These are phyloP conservation scores for Chrysodeixis includens DNA, from an alignment of 2,888 invertebrate species.

Conservation along the genomic window DNA sequence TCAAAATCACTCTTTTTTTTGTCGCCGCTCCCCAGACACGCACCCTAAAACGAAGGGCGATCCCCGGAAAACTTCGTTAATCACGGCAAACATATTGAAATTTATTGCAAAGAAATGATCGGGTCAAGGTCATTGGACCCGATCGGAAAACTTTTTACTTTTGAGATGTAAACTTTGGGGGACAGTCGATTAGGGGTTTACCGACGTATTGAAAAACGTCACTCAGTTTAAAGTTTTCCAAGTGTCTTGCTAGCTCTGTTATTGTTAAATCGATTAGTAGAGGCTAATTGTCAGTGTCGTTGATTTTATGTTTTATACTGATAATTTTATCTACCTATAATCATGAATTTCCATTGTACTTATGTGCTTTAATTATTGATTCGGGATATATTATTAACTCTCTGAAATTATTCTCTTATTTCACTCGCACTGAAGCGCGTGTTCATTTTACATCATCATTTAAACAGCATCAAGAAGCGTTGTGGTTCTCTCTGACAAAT, in stretches of 20 bases:
- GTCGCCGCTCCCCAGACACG: conserved; percentile 9
- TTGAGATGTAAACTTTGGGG: not conserved
- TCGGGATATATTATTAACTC: not conserved
- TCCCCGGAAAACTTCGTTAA: conserved; percentile 61
- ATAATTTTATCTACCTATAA: too few relatives aligned
- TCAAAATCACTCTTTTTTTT: not conserved
- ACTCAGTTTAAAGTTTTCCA: too few relatives aligned
- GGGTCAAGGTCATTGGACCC: conserved; percentile 33
- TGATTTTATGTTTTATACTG: too few relatives aligned
- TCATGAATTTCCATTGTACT: too few relatives aligned
- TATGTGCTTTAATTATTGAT: not conserved
- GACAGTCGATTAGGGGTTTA: not conserved
- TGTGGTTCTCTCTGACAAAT: not conserved
- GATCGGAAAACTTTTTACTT: conserved; percentile 11
- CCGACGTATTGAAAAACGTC: too few relatives aligned
- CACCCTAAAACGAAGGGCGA: conserved; percentile 37
- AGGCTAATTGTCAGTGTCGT: too few relatives aligned
- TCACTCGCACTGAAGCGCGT: not conserved
- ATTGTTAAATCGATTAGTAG: too few relatives aligned
- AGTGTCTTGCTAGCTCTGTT: too few relatives aligned
- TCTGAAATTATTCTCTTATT: conserved; percentile 1
- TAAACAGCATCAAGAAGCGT: conserved; percentile 1
- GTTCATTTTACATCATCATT: conserved; percentile 1
- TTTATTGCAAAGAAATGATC: conserved; percentile 14
- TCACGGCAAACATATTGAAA: conserved; percentile 40